phyloP scores from a whole-genome alignment of 2,113 vertebrate species.

The Marcusenius ussheri region DNA sequence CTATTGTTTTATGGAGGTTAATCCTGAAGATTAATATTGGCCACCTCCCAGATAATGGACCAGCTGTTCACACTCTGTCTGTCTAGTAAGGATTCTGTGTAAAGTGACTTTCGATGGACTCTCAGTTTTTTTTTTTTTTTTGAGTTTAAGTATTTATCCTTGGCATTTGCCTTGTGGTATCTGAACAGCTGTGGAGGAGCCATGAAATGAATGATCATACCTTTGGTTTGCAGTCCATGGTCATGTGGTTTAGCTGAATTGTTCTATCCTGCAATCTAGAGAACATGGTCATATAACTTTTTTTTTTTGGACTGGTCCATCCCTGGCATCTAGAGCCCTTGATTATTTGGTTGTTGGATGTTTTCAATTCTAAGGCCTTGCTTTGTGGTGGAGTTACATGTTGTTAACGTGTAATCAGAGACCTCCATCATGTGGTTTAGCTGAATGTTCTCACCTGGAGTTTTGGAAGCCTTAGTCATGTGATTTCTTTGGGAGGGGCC shows the following conservation, averaged over 20 bases:
- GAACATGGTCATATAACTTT: neutral
- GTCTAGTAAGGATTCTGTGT: neutral
- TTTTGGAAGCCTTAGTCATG: neutral
- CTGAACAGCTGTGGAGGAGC: neutral
- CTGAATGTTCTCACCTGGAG: neutral
- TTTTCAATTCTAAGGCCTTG: neutral
- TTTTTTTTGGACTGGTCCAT: neutral
- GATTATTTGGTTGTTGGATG: neutral
- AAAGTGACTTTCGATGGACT: neutral
- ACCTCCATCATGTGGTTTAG: neutral
- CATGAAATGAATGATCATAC: neutral
- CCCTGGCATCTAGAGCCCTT: neutral
- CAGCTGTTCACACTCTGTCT: neutral
- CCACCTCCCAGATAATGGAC: neutral
- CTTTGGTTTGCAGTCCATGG: neutral
- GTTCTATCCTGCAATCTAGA: neutral
- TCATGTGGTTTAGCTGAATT: neutral
- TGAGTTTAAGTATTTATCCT: neutral
- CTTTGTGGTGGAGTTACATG: neutral
- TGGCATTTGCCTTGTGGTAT: neutral
- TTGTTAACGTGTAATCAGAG: neutral
- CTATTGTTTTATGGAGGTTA: neutral
- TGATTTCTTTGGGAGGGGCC: neutral
- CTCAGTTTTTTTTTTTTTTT: neutral
- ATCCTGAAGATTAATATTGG: slow-evolving; percentile 5